Base-by-base conservation (phyloP, 2,797 vertebrate species). In the Threskiornis aethiopicus region DNA sequence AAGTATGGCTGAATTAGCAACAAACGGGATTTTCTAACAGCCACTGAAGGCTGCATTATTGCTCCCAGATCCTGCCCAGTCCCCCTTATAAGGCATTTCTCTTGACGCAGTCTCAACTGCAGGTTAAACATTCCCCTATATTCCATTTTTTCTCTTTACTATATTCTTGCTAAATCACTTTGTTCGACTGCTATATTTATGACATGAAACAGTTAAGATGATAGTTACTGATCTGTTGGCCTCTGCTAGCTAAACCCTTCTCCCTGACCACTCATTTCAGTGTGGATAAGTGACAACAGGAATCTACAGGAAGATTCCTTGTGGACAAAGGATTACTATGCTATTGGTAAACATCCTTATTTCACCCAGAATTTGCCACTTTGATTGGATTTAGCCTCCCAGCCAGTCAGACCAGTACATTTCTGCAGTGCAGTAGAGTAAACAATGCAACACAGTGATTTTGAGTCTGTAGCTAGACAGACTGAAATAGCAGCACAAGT, bases 401-500 rank as follows among this genome's bases (percentile, higher is more conserved):
- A 94, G 87, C 58, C 55, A 76, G 70, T 67, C 82, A 87, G 90
- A 89, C 67, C 89, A 90, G 81, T 72, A 76, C 14, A 52, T 78
- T 96, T 95, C 83, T 96, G 88, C 95, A 97, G 89, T 90, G 55
- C 69, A 90, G 84, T 66, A 65, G 75, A 92, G 76, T 95, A 95
- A 94, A 94, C 88, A 91, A 94, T 58, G 90, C 92, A 94, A 94
- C 81, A 93, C 87, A 93, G 84, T 87, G 88, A 93, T 91, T 93
- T 70, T 51, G 79, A 75, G 93, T 95, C 95, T 95, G 89, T 61
- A 94, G 70, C 62, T 46, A 90, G 84, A 96, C 92, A 97, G 97
- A 96, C 83, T 24, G 9, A 95, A 97, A 81, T 93, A 97, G 94
- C 95, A 97, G 96, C 97, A 96, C 77, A 88, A 93, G 47, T 77